Conservation (phyloP, 2,888 invertebrate species). For the Scaeva pyrastri region DNA sequence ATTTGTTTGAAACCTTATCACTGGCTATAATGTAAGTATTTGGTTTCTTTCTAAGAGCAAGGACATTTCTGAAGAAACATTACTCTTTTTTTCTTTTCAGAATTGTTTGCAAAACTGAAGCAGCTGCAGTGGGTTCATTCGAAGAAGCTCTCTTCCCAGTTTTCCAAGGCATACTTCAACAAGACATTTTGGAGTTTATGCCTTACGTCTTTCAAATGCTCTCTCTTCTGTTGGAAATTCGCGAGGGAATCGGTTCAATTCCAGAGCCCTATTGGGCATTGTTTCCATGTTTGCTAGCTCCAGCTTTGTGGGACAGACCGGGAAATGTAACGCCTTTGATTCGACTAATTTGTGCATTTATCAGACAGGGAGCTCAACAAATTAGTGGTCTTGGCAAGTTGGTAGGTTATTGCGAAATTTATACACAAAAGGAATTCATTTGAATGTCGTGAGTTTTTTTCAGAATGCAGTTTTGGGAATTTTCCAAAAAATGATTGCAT, state of each 20-base stretch:
- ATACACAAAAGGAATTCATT: not conserved
- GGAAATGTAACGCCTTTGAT: conserved; percentile 98
- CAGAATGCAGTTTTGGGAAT: conserved; percentile 94
- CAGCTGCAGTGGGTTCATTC: conserved; percentile 92
- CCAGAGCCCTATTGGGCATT: conserved; percentile 95
- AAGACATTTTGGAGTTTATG: conserved; percentile 97
- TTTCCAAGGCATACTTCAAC: conserved; percentile 96
- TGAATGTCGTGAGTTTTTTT: conserved; percentile 76
- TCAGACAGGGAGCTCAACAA: conserved; percentile 89
- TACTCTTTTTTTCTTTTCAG: conserved; percentile 84
- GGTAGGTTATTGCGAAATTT: conserved; percentile 84
- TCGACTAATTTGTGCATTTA: conserved; percentile 94
- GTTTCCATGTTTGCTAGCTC: conserved; percentile 94
- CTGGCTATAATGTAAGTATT: conserved; percentile 91
- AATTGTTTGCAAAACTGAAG: conserved; percentile 93
- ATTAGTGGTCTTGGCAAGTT: conserved; percentile 89
- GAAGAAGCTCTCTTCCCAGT: conserved; percentile 97
- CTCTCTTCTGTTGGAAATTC: conserved; percentile 93
- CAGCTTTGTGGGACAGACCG: conserved; percentile 95
- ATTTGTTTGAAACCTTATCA: conserved; percentile 97
- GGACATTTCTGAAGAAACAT: not conserved
- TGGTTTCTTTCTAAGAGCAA: not conserved
- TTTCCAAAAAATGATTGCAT: conserved; percentile 98
- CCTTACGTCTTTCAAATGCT: conserved; percentile 99
- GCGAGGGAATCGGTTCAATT: conserved; percentile 85